A percentile compares a stretch with the other conserved stretches of the same genome.
Conservation (phyloP, 2,888 invertebrate genomes). For the Dastarcus helophoroides region DNA sequence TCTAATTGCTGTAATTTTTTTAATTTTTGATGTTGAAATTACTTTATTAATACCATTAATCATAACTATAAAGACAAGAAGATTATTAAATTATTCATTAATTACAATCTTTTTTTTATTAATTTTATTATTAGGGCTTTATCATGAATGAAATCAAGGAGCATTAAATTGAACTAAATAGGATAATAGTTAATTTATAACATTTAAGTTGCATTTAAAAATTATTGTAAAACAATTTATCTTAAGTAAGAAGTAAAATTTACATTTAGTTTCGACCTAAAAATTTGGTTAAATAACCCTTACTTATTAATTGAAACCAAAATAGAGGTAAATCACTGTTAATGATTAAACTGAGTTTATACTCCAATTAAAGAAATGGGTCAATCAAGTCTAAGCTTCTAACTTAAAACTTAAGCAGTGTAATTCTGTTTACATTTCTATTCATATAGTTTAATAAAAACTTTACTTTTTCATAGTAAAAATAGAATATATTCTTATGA, state of each 20-base stretch:
- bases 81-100: constrained; percentile 24
- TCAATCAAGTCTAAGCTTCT: constrained; percentile 43
- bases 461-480: constrained; percentile 56
- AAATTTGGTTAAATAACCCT: constrained; percentile 32
- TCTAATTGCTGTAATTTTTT: constrained; percentile 55
- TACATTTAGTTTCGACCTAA: constrained; percentile 45
- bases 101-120: constrained; percentile 35
- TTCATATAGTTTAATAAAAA: constrained; percentile 54
- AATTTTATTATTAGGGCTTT: constrained; percentile 43
- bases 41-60: constrained; percentile 50
- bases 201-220: constrained; percentile 41
- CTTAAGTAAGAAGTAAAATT: constrained; percentile 38
- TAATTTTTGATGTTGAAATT: constrained; percentile 66
- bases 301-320: constrained; percentile 39
- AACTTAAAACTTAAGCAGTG: constrained; percentile 45
- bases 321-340: constrained; percentile 54
- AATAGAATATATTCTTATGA: constrained; percentile 38
- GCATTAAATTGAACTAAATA: constrained; percentile 43
- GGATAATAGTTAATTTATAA: constrained; percentile 39
- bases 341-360: constrained; percentile 46
- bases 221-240: constrained; percentile 36
- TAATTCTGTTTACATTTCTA: constrained; percentile 41
- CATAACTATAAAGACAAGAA: constrained; percentile 30
- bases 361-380: constrained; percentile 51
- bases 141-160: constrained; percentile 48